These are phyloP conservation scores for Porites divaricata DNA, from an alignment of 92 coral and sea anemone genomes.

Conservation along the genomic window DNA sequence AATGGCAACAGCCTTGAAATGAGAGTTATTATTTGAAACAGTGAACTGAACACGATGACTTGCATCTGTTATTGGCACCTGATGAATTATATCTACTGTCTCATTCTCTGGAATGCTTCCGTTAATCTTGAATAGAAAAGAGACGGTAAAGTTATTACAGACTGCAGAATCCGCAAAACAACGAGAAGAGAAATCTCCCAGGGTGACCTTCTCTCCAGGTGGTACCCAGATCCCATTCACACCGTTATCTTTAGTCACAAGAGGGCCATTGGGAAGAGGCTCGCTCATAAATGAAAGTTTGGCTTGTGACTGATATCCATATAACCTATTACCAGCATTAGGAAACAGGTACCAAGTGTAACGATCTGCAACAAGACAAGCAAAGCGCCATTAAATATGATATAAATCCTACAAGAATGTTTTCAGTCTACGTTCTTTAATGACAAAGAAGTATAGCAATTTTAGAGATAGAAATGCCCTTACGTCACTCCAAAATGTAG, in stretches of 20 bases:
- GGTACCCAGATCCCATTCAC: slow-evolving; percentile 16
- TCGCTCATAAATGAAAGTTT: slow-evolving; percentile 22
- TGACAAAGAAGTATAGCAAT: too few species aligned
- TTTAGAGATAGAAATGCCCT: too few species aligned
- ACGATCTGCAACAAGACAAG: slow-evolving; percentile 7
- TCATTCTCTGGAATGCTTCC: slow-evolving; percentile 17
- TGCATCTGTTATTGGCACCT: not conserved
- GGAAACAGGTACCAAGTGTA: slow-evolving; percentile 35
- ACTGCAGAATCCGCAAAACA: slow-evolving; percentile 13
- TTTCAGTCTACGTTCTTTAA: too few species aligned
- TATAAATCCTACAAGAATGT: not conserved
- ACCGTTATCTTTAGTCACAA: slow-evolving; percentile 5
- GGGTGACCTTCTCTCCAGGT: slow-evolving; percentile 13
- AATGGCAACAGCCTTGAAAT: slow-evolving; percentile 8
- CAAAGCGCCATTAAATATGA: not conserved
- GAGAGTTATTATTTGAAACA: not conserved
- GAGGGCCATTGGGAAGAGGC: not conserved
- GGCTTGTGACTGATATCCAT: slow-evolving; percentile 1
- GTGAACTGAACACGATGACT: not conserved
- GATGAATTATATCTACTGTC: slow-evolving; percentile 14
- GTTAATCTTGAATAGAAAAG: slow-evolving; percentile 25
- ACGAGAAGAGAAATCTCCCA: slow-evolving; percentile 5
- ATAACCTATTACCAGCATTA: not conserved
- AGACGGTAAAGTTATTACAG: slow-evolving; percentile 26
- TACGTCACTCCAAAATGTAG: too few species aligned